Conservation (phyloP, 2,797 vertebrate species). For the Melanotaenia boesemani region DNA sequence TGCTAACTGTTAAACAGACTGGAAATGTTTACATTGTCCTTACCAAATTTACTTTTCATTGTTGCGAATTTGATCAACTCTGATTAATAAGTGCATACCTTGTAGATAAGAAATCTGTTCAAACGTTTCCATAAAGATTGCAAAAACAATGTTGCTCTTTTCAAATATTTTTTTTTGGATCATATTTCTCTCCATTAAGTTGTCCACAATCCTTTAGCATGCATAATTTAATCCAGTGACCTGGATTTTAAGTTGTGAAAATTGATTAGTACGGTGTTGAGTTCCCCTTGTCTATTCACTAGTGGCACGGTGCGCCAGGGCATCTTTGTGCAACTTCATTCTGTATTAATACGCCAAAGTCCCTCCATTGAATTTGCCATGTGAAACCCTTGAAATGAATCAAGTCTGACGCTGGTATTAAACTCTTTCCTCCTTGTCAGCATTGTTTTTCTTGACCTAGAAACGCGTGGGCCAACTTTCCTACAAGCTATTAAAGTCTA, state of each 20-base stretch:
- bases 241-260: conserved; percentile 87
- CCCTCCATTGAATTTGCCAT: conserved; percentile 77
- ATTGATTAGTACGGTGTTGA: conserved; percentile 86
- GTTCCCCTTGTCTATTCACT: conserved; percentile 83
- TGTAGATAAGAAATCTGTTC: conserved; percentile 56
- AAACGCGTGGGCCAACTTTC: conserved; percentile 69
- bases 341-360: conserved; percentile 84
- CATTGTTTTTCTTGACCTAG: conserved; percentile 66
- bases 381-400: conserved; percentile 77
- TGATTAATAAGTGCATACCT: conserved; percentile 50
- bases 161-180: conserved; percentile 77
- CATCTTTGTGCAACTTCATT: conserved; percentile 84
- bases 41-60: background rate
- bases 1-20: conserved; percentile 1
- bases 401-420: conserved; percentile 67
- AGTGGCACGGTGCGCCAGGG: conserved; percentile 55
- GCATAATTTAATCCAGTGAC: conserved; percentile 86
- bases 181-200: conserved; percentile 77
- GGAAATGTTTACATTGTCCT: background rate
- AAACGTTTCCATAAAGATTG: conserved; percentile 54
- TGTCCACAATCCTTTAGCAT: conserved; percentile 79
- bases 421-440: conserved; percentile 61
- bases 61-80: background rate
- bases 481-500: conserved; percentile 50
- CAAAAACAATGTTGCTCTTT: conserved; percentile 51